Percentiles rank a stretch among this genome's conserved stretches.
These are phyloP conservation scores for Macrochelys suwanniensis DNA, from an alignment of 2,797 vertebrate genomes.

Conservation along the genomic window DNA sequence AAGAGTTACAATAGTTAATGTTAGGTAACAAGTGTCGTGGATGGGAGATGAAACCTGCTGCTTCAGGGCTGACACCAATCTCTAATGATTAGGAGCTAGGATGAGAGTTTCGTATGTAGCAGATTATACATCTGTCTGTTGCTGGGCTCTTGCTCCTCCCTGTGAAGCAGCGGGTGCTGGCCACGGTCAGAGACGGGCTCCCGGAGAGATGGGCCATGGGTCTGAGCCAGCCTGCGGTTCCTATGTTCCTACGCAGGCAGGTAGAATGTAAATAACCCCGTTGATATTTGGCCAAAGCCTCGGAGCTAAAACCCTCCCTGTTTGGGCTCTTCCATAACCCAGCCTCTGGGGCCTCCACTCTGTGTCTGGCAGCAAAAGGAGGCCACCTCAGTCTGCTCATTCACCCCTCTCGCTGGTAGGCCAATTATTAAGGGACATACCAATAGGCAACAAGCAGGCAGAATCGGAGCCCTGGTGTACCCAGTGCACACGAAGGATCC, in stretches of 20 bases:
- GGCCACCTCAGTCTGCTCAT: neutral
- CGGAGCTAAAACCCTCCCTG: neutral
- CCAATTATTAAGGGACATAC: neutral
- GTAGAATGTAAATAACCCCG: neutral
- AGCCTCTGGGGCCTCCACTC: neutral
- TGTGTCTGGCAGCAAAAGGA: neutral
- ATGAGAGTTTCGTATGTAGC: neutral
- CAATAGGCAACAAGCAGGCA: neutral
- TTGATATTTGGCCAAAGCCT: accelerated
- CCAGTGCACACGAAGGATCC: neutral
- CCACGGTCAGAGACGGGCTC: neutral
- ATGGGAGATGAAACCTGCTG: neutral
- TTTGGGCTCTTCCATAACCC: neutral
- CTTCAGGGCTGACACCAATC: neutral
- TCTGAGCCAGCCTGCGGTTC: neutral
- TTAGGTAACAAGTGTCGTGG: neutral
- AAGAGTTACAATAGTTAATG: neutral
- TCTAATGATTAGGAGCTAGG: neutral
- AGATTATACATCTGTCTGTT: neutral
- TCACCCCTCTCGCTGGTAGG: neutral
- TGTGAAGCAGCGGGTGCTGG: neutral
- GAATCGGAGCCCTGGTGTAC: neutral
- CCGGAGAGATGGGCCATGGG: accelerated
- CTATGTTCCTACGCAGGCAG: accelerated
- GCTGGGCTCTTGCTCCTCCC: neutral